These are phyloP conservation scores for Apodemus speciosus DNA, from an alignment of 2,113 vertebrate species.

Conservation along the genomic window DNA sequence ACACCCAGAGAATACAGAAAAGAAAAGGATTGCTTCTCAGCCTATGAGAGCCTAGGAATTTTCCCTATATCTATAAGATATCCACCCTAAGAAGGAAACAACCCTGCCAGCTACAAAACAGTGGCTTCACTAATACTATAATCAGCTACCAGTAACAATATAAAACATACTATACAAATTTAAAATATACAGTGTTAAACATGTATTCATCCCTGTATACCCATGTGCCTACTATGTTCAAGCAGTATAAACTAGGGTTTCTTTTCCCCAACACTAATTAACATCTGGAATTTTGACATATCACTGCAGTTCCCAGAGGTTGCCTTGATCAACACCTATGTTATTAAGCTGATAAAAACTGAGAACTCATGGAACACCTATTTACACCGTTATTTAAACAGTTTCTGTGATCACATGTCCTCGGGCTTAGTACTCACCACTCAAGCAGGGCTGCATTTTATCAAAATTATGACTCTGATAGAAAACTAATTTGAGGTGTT, in stretches of 20 bases:
- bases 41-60: not conserved
- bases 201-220: not conserved
- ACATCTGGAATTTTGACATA: not conserved
- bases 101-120: not conserved
- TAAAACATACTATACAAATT: too few relatives aligned
- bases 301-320: not conserved
- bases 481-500: conserved; percentile 41
- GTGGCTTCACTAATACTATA: not conserved
- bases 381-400: conserved; percentile 22
- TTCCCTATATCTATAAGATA: not conserved
- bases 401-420: not conserved
- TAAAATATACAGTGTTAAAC: not conserved
- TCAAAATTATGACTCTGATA: conserved; percentile 25
- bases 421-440: conserved; percentile 27
- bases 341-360: not conserved
- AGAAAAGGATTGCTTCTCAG: not conserved
- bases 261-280: not conserved
- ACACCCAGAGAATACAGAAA: not conserved
- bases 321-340: not conserved
- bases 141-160: not conserved
- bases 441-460: conserved; percentile 36
- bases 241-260: not conserved
- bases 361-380: not conserved
- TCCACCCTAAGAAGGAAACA: not conserved
- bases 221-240: not conserved